Conservation (phyloP, 1,140 invertebrate genomes). For the Nephotettix cincticeps region DNA sequence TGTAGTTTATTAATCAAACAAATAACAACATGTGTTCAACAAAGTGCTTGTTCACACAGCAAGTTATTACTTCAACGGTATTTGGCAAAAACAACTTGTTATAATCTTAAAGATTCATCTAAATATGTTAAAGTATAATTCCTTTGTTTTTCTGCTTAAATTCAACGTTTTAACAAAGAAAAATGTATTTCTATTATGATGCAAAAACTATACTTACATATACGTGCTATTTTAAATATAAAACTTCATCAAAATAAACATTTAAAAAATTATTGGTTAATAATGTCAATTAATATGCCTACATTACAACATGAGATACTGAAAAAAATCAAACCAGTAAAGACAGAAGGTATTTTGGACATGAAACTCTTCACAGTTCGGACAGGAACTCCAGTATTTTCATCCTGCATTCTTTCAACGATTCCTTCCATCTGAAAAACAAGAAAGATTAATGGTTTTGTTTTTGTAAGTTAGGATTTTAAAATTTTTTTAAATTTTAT, state of each 20-base stretch:
- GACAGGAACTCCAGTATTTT: constrained; percentile 90
- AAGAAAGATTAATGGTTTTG: constrained; percentile 7
- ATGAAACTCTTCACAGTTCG: constrained; percentile 98
- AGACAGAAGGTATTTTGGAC: constrained; percentile 97
- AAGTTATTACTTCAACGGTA: no score
- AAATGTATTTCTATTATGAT: no score
- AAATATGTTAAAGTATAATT: no score
- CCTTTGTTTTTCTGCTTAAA: no score
- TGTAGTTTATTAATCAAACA: no score
- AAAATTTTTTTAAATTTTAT: neutral
- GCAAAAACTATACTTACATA: no score
- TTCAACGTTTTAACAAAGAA: no score
- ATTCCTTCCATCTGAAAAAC: constrained; percentile 89
- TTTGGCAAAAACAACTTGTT: no score
- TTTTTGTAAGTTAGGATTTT: neutral
- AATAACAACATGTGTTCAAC: no score
- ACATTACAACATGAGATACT: constrained; percentile 8
- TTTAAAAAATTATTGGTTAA: constrained; percentile 2
- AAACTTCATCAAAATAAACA: constrained; percentile 2
- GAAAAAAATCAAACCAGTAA: constrained; percentile 67
- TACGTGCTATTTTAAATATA: no score
- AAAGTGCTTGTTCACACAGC: no score
- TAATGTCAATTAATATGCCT: neutral
- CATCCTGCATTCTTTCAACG: constrained; percentile 96
- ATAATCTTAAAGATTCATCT: no score